Evolutionary conservation across 2,113 vertebrate species (phyloP), one percentile per base, ranked within the genome.

Genomic region (Coturnix japonica): DNA sequence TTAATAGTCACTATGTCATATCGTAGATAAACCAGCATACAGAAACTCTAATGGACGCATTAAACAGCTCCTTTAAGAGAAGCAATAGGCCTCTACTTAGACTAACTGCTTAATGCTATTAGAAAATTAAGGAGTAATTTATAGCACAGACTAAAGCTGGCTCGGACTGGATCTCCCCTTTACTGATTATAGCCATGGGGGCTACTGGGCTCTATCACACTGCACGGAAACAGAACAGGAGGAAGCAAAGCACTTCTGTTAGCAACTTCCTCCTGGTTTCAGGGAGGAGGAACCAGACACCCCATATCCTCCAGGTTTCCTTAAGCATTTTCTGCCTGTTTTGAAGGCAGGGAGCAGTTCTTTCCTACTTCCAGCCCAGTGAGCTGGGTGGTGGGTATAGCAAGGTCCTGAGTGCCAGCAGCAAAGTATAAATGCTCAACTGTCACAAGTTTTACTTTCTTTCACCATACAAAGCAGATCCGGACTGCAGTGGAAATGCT

Each of bases 111-210:
- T 95, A 90, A 96, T 76, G 72, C 89, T 84, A 70, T 94, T 79
- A 85, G 43, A 91, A 94, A 96, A 95, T 92, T 64, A 95, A 82
- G 79, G 5, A 23, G 83, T 84, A 82, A 90, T 95, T 95, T 88
- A 90, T 70, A 90, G 88, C 67, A 75, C 51, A 43, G 46, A 26
- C 64, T 59, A 71, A 64, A 88, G 41, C 46, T 49, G 63, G 54
- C 31, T 47, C 35, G 59, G 47, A 26, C 80, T 43, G 90, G 61
- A 74, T 44, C 37, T 44, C 37, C 60, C 60, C 67, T 90, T 60
- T 33, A 85, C 19, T 26, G 8, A 60, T 75, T n/a, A n/a, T 0
- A 78, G 37, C 43, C 83, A 70, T 47, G 56, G 31, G 30, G 22
- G 19, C 65, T 47, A 16, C 1, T 31, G 59, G 83, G 35, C 51